Evolutionary conservation across 92 coral and sea anemone species (phyloP).

Genomic region (Zoanthus sociatus): DNA sequence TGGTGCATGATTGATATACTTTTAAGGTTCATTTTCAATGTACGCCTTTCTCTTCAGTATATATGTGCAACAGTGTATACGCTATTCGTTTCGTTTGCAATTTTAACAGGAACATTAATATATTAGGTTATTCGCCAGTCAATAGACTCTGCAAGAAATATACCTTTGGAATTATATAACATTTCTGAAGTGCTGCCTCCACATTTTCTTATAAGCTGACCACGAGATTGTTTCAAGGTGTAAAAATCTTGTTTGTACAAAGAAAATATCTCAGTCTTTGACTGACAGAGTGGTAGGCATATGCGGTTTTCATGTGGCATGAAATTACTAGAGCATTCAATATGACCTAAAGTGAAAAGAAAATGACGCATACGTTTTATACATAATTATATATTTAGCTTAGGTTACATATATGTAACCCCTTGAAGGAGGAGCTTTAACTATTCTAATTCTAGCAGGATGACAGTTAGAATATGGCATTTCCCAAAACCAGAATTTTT

Average conservation of each 20-base stretch:
- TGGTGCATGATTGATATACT: not conserved
- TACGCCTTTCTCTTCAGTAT: too few species aligned
- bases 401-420: too few species aligned
- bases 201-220: slow-evolving; percentile 1
- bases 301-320: not conserved
- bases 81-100: not conserved
- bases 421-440: not conserved
- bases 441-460: not conserved
- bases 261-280: not conserved
- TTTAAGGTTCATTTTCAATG: not conserved
- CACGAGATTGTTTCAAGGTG: not conserved
- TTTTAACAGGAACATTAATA: not conserved
- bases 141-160: not conserved
- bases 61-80: too few species aligned
- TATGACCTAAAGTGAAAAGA: too few species aligned
- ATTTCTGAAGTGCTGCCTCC: not conserved
- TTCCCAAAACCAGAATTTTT: slow-evolving; percentile 32
- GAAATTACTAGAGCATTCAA: too few species aligned
- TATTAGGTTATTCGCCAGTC: not conserved
- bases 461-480: not conserved
- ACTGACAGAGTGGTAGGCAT: not conserved
- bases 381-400: too few species aligned
- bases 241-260: not conserved
- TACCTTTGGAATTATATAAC: not conserved
- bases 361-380: too few species aligned